Evolutionary conservation across 2,888 invertebrate genomes (phyloP).

Genomic region (Amphipoea oculea): DNA sequence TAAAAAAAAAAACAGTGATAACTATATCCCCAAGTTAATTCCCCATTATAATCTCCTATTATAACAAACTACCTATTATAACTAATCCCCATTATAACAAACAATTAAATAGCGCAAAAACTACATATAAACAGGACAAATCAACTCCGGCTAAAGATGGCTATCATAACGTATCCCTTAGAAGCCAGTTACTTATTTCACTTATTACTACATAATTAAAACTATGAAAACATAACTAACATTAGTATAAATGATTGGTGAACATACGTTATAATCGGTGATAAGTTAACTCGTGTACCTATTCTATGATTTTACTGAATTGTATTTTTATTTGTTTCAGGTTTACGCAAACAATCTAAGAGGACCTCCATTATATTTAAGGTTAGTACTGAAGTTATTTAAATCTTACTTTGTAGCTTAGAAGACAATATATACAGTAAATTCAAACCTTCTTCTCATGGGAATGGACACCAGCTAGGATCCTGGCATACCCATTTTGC

Average conservation of each 20-base stretch:
- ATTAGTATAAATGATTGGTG: background rate
- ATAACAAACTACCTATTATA: no score
- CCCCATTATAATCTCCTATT: no score
- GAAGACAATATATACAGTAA: no score
- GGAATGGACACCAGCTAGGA: no score
- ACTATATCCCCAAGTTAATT: no score
- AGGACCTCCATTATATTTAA: constrained; percentile 66
- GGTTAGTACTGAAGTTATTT: constrained; percentile 61
- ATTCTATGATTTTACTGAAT: constrained; percentile 1
- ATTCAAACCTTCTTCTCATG: no score
- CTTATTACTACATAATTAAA: background rate
- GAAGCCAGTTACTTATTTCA: background rate
- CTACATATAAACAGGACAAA: background rate
- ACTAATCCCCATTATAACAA: background rate
- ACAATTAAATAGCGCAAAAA: background rate
- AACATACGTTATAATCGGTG: background rate
- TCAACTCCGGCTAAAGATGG: background rate
- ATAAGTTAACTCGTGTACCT: background rate
- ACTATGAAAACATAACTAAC: background rate
- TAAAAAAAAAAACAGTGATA: background rate
- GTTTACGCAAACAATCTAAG: constrained; percentile 66
- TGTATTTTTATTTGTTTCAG: constrained; percentile 63
- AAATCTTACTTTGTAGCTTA: background rate
- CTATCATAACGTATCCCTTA: background rate
- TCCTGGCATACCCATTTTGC: no score